These are phyloP conservation scores for Dioctria rufipes DNA, from an alignment of 2,888 invertebrate species.

Conservation along the genomic window DNA sequence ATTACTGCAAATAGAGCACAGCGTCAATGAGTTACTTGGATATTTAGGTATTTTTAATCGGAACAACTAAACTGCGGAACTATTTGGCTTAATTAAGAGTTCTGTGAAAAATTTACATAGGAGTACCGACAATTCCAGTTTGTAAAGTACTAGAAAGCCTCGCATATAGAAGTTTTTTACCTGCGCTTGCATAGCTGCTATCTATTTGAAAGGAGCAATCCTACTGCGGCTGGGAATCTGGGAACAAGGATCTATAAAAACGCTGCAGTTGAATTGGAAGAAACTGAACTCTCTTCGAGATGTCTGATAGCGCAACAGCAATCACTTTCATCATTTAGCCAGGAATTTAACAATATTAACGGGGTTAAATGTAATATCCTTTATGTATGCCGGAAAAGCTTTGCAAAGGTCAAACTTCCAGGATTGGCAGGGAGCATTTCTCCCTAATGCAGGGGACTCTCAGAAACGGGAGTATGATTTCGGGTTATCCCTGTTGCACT, in stretches of 20 bases:
- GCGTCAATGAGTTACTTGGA: not conserved
- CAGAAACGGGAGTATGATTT: constrained; percentile 39
- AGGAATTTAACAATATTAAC: constrained; percentile 47
- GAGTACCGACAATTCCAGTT: not conserved
- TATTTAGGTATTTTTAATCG: constrained; percentile 22
- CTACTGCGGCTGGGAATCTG: constrained; percentile 36
- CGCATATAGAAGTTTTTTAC: not conserved
- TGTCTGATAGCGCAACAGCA: constrained; percentile 45
- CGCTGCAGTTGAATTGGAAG: constrained; percentile 43
- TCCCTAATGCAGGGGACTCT: constrained; percentile 15
- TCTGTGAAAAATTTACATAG: not conserved
- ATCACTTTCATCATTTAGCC: constrained; percentile 48
- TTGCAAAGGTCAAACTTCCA: constrained; percentile 45
- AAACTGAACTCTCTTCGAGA: constrained; percentile 34
- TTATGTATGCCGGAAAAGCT: constrained; percentile 40
- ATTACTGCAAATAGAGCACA: not conserved
- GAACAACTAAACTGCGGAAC: not conserved
- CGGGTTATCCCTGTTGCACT: constrained; percentile 49
- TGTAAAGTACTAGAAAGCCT: not conserved
- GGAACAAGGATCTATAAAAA: constrained; percentile 17
- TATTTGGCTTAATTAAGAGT: not conserved
- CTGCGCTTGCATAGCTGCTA: not conserved
- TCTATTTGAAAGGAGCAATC: constrained; percentile 41
- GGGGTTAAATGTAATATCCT: not conserved
- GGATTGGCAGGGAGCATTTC: constrained; percentile 36